Evolutionary conservation across 2,888 invertebrate genomes (phyloP).

Genomic region (Hirudinaria manillensis): DNA sequence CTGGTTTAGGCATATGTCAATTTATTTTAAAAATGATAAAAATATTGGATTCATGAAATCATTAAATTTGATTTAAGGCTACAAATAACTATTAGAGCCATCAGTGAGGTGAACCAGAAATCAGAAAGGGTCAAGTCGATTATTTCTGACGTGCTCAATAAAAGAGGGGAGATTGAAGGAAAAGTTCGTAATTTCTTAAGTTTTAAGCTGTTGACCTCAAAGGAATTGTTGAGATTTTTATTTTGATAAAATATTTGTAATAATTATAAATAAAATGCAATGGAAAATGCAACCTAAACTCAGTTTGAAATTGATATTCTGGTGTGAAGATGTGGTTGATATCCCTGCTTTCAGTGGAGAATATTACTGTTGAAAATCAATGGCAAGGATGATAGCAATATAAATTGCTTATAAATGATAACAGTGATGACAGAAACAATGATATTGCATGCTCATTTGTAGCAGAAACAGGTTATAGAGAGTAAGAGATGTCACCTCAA

Average conservation of each 20-base stretch:
- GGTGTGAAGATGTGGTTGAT: too few relatives aligned
- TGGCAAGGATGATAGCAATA: too few relatives aligned
- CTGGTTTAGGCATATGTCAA: too few relatives aligned
- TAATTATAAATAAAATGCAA: too few relatives aligned
- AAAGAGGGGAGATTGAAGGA: background rate
- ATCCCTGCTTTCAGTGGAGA: too few relatives aligned
- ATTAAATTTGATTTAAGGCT: background rate
- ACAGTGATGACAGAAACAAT: background rate
- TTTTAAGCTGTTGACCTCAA: too few relatives aligned
- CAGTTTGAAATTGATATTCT: too few relatives aligned
- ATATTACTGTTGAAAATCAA: too few relatives aligned
- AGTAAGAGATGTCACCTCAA: background rate
- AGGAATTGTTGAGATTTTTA: background rate
- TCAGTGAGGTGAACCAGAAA: slow-evolving; percentile 1
- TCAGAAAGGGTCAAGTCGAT: background rate
- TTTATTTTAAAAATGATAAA: too few relatives aligned
- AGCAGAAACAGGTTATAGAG: background rate
- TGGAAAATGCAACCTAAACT: too few relatives aligned
- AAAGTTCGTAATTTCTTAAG: background rate
- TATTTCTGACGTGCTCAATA: background rate
- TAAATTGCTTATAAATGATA: background rate
- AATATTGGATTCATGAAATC: too few relatives aligned
- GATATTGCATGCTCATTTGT: background rate
- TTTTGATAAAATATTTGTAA: background rate
- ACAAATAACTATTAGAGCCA: background rate